These are phyloP conservation scores for Trichogramma evanescens DNA, from an alignment of 2,888 invertebrate species.

Conservation along the genomic window DNA sequence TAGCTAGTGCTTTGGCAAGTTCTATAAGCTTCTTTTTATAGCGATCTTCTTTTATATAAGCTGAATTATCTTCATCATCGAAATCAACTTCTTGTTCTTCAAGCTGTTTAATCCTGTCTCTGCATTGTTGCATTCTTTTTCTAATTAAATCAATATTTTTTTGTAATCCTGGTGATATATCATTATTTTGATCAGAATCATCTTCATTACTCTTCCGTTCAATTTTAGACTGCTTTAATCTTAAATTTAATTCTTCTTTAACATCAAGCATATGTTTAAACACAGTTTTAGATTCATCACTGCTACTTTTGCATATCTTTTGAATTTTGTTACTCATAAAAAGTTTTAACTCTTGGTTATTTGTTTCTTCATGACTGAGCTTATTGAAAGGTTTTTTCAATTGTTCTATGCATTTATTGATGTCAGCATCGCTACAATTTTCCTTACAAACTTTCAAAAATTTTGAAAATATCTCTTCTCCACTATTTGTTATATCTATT, in stretches of 20 bases:
- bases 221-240: neutral
- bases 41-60: conserved; percentile 64
- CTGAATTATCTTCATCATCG: conserved; percentile 66
- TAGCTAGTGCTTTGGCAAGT: conserved; percentile 29
- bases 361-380: conserved; percentile 26
- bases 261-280: conserved; percentile 31
- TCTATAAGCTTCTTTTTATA: conserved; percentile 42
- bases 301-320: conserved; percentile 24
- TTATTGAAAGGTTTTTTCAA: conserved; percentile 33
- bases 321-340: conserved; percentile 25
- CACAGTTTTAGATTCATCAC: conserved; percentile 24
- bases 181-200: neutral
- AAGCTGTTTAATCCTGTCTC: conserved; percentile 60
- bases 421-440: conserved; percentile 28
- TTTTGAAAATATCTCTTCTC: conserved; percentile 32
- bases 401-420: conserved; percentile 32
- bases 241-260: conserved; percentile 28
- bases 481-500: conserved; percentile 22
- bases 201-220: neutral
- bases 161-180: conserved; percentile 1
- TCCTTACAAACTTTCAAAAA: conserved; percentile 34
- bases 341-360: conserved; percentile 27
- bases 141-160: conserved; percentile 49
- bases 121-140: conserved; percentile 52
- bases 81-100: conserved; percentile 67